Percentiles rank a stretch among this genome's conserved stretches.
phyloP scores from a whole-genome alignment of 2,113 vertebrate genomes.

The Rhabdornis inornatus region DNA sequence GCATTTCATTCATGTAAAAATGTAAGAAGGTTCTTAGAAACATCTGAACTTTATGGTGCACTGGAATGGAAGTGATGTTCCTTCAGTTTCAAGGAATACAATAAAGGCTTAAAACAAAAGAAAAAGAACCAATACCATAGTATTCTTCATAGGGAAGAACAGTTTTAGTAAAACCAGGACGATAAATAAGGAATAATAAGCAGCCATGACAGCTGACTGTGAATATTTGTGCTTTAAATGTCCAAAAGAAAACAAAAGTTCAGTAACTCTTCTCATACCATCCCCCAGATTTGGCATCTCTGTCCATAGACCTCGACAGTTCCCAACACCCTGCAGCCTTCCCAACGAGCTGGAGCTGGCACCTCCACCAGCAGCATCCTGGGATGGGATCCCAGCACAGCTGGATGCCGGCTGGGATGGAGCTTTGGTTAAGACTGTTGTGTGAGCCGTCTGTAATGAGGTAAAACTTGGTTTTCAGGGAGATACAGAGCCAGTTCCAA shows the following conservation, averaged over 20 bases:
- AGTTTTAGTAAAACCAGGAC: slow-evolving; percentile 19
- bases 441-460: slow-evolving; percentile 89
- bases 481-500: slow-evolving; percentile 97
- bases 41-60: background rate
- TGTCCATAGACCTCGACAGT: background rate
- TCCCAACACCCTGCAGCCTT: background rate
- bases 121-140: background rate
- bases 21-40: background rate
- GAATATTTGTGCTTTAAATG: slow-evolving; percentile 63
- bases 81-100: slow-evolving; percentile 45
- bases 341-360: background rate
- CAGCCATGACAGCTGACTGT: slow-evolving; percentile 45
- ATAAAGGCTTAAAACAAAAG: background rate
- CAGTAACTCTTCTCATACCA: slow-evolving; percentile 25
- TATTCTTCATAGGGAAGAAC: slow-evolving; percentile 33
- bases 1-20: slow-evolving; percentile 3
- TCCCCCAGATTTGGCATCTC: background rate
- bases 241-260: slow-evolving; percentile 48
- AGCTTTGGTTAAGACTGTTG: slow-evolving; percentile 78
- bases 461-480: slow-evolving; percentile 92
- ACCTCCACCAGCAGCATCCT: background rate
- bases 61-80: slow-evolving; percentile 44
- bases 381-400: background rate
- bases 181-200: slow-evolving; percentile 56
- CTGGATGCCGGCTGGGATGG: background rate